These are phyloP conservation scores for Phenganax marumi DNA, from an alignment of 92 coral and sea anemone species.

Conservation along the genomic window DNA sequence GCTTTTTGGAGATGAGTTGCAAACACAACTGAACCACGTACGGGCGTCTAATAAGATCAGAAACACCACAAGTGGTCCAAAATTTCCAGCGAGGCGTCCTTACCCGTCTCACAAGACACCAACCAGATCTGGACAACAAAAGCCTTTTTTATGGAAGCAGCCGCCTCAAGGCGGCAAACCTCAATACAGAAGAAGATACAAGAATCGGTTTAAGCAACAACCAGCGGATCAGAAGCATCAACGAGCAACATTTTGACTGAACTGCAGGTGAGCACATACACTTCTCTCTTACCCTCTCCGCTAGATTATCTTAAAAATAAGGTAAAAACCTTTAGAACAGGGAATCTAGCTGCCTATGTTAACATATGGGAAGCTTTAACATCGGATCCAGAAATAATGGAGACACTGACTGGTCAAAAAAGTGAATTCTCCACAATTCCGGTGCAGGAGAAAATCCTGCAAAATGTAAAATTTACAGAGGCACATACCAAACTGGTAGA, in stretches of 20 bases:
- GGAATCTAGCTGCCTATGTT: conserved; percentile 4
- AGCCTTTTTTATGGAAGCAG: conserved; percentile 12
- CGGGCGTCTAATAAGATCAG: conserved; percentile 2
- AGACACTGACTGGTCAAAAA: conserved; percentile 49
- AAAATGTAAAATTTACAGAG: no score
- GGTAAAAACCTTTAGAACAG: no score
- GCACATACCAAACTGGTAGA: no score
- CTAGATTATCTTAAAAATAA: no score
- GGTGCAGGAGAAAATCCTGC: not conserved
- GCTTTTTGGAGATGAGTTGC: conserved; percentile 19
- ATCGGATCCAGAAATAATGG: conserved; percentile 48
- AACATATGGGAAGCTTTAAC: conserved; percentile 38
- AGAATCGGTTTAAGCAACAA: not conserved
- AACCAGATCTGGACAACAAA: not conserved
- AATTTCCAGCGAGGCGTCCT: not conserved
- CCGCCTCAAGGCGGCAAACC: not conserved
- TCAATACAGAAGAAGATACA: not conserved
- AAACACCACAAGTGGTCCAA: conserved; percentile 7
- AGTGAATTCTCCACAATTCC: conserved; percentile 48
- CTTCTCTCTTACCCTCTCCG: conserved; percentile 8
- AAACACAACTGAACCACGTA: conserved; percentile 17
- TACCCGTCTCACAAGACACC: not conserved
- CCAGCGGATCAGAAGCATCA: not conserved
- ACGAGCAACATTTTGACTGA: not conserved
- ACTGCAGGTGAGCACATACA: not conserved